Base-by-base conservation (phyloP, 2,113 vertebrate genomes). In the Suricata suricatta region DNA sequence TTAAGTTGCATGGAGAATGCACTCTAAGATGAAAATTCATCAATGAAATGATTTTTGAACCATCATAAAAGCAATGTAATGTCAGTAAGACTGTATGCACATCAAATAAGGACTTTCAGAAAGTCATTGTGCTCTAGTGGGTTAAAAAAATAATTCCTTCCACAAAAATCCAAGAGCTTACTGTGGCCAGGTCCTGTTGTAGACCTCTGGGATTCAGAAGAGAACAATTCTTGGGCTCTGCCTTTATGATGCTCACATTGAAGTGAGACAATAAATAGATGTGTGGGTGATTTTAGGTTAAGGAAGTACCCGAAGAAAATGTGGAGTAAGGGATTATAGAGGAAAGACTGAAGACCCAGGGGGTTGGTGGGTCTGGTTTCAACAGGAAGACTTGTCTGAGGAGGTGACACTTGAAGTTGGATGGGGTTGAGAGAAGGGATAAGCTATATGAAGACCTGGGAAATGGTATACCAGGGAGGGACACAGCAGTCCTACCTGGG, bases 41-140 rank as follows among this genome's bases (percentile, higher is more conserved):
- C 13, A n/a, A 57, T 71, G 80, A 92, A 93, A 52, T 72, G 50
- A 44, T 72, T 38, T 31, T 60, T 93, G 69, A 72, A 88, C 66
- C 84, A 33, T 92, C 41, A 68, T 41, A 83, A 29, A 76, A 33
- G 10, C 72, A 74, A 12, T 21, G 9, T 71, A 33, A 38, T 41
- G 52, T 84, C 31, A 69, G 77, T 35, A 63, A 35, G 44, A 68
- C 11, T 4, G 7, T 68, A 17, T 91, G n/a, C 3, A 21, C 50
- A n/a, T 21, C 12, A 82, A 76, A 95, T 27, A 63, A 83, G 69
- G 29, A 76, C 66, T 95, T 95, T 88, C 68, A 97, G 87, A 60
- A 82, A 91, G 35, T 54, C n/a, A 25, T 2, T 1, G 8, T 86
- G 50, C 33, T 71, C 84, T 64, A 31, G 47, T 80, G 3, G 5